phyloP scores from a whole-genome alignment of 2,113 vertebrate species.

The Hippocampus zosterae region DNA sequence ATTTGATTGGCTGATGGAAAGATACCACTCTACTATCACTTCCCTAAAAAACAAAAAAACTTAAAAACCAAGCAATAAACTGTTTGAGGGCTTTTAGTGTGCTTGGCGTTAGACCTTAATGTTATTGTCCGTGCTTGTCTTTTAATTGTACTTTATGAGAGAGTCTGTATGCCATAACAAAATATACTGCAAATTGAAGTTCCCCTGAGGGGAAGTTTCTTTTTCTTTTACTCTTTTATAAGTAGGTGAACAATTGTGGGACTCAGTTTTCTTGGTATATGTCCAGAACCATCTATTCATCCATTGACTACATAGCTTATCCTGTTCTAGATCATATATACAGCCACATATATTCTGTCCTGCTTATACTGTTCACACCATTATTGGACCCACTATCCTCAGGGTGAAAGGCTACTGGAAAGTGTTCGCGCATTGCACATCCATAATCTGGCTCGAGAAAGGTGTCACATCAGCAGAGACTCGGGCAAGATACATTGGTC shows the following conservation, averaged over 20 bases:
- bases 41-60: not conserved
- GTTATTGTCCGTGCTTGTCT: not conserved
- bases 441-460: slow-evolving; percentile 9
- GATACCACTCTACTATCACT: not conserved
- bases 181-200: not conserved
- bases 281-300: not conserved
- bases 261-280: not conserved
- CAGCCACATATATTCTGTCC: not conserved
- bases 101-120: not conserved
- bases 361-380: not conserved
- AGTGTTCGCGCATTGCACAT: not conserved
- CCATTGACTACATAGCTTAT: not conserved
- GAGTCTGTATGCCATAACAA: not conserved
- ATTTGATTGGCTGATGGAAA: not conserved
- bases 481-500: slow-evolving; percentile 11
- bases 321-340: not conserved
- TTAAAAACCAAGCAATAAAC: too few relatives aligned
- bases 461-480: slow-evolving; percentile 26
- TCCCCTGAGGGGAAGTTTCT: not conserved
- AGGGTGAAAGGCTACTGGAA: not conserved
- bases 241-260: not conserved
- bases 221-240: not conserved
- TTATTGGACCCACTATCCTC: not conserved
- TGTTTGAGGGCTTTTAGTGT: not conserved
- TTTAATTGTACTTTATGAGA: not conserved